These are phyloP conservation scores for Lasioglossum leucozonium DNA, from an alignment of 2,888 invertebrate genomes.

Conservation along the genomic window DNA sequence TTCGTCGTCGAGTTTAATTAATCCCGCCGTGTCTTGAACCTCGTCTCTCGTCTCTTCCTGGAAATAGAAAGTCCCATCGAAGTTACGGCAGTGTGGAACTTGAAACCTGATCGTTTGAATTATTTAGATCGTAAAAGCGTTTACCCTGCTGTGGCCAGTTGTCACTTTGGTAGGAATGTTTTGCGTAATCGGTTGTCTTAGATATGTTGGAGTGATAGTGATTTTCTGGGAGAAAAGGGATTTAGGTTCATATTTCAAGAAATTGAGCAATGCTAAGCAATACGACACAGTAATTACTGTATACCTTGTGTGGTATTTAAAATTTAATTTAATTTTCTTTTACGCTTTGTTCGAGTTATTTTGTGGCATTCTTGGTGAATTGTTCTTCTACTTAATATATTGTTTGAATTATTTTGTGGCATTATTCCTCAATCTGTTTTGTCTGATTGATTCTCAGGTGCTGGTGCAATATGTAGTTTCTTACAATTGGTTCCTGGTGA, in stretches of 20 bases:
- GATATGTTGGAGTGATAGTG: background rate
- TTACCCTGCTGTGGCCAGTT: background rate
- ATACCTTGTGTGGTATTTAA: background rate
- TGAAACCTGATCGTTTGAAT: slow-evolving; percentile 38
- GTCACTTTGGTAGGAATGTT: background rate
- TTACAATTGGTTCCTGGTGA: background rate
- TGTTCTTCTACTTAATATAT: too few relatives aligned
- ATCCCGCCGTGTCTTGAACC: background rate
- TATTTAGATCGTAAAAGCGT: slow-evolving; percentile 29
- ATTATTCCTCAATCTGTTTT: background rate
- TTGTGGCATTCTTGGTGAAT: too few relatives aligned
- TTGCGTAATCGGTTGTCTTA: background rate
- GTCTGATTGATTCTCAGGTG: background rate
- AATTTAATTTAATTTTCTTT: too few relatives aligned
- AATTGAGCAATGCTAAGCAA: background rate
- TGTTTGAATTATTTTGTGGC: background rate
- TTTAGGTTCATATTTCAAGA: background rate
- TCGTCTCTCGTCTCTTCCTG: background rate
- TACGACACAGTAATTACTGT: background rate
- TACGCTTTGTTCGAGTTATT: too few relatives aligned
- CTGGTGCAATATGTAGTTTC: background rate
- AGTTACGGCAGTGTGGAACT: background rate
- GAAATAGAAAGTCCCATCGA: slow-evolving; percentile 8
- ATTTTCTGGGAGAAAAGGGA: background rate
- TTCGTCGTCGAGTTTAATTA: slow-evolving; percentile 25